Evolutionary conservation across 2,888 invertebrate genomes (phyloP).

Genomic region (Drosophila incognita): DNA sequence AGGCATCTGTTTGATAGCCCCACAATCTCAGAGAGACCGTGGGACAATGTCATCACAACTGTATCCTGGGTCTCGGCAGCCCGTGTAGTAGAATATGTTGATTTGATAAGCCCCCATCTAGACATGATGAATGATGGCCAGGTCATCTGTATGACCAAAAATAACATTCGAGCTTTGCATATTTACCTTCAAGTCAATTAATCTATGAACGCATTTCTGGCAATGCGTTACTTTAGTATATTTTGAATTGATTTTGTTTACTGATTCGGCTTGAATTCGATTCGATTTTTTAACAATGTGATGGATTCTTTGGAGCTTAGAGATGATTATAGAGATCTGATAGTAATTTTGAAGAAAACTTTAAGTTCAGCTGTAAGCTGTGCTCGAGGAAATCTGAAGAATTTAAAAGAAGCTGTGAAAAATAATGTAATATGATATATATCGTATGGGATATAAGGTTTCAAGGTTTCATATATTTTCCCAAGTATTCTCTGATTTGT

Average conservation of each 20-base stretch:
- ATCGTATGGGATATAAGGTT: too few species aligned
- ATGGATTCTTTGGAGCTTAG: neutral
- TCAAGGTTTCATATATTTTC: neutral
- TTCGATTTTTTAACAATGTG: neutral
- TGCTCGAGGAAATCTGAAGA: neutral
- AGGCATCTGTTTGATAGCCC: constrained; percentile 43
- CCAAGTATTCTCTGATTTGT: neutral
- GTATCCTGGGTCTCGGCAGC: neutral
- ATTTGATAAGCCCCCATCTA: neutral
- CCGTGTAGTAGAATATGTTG: neutral
- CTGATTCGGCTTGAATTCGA: neutral
- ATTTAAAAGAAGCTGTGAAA: neutral
- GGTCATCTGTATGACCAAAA: constrained; percentile 2
- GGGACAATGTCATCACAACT: neutral
- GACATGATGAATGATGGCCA: constrained; percentile 3
- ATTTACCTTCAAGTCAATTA: neutral
- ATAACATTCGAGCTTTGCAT: neutral
- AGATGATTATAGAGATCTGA: neutral
- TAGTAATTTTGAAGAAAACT: neutral
- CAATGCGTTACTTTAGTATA: neutral
- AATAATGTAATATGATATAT: neutral
- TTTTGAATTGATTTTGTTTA: neutral
- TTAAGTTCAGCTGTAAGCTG: neutral
- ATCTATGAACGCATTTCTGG: neutral
- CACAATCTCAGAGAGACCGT: neutral